Conservation (phyloP, 2,797 vertebrate species). For the Rhincodon typus region DNA sequence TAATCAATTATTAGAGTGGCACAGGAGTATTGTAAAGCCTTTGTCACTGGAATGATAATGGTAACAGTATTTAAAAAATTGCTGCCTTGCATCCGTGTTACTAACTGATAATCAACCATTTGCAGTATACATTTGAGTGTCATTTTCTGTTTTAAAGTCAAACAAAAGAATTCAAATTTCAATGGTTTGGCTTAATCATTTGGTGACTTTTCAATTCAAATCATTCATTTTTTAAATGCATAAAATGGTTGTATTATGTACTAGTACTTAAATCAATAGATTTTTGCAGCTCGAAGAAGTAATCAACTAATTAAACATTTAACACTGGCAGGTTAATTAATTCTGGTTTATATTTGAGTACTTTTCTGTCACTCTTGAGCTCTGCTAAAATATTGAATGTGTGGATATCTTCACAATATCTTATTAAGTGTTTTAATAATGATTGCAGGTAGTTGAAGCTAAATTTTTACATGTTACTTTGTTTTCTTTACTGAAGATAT, state of each 20-base stretch:
- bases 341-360: background rate
- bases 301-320: background rate
- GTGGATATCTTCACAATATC: background rate
- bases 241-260: too few relatives aligned
- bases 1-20: slow-evolving; percentile 8
- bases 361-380: background rate
- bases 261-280: background rate
- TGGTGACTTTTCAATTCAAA: background rate
- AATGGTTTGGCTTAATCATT: slow-evolving; percentile 3
- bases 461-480: background rate
- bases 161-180: background rate
- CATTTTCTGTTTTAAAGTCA: background rate
- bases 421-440: background rate
- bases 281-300: background rate
- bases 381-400: background rate
- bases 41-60: slow-evolving; percentile 12
- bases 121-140: background rate
- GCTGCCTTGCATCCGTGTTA: background rate
- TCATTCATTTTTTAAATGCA: background rate
- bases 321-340: background rate
- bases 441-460: background rate
- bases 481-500: background rate
- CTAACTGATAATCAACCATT: background rate
- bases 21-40: slow-evolving; percentile 11
- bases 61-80: slow-evolving; percentile 18